Evolutionary conservation across 2,888 invertebrate genomes (phyloP), one percentile per base, ranked within the genome.

Genomic region (Drosophila kanekoi): DNA sequence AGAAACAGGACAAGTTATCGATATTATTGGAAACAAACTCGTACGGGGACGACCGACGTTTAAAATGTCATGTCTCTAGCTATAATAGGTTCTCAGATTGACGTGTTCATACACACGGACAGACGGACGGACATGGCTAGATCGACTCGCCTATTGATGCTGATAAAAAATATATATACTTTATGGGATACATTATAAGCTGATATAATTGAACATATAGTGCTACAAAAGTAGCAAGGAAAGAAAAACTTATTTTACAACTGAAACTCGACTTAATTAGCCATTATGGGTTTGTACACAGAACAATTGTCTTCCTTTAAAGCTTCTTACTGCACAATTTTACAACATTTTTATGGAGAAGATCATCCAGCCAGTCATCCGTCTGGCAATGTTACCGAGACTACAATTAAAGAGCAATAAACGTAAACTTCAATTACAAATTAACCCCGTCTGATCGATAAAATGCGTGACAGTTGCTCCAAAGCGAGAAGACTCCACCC

Each of bases 331-430:
- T 44, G 32, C 28, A 38, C 8, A 60, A 35, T 40, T 64, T 54
- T 49, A 66, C 54, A 66, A 49, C 41, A 49, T 35, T 44, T 66
- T 56, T 54, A 66, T 54, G 35, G 37, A 45, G 16, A 8, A 35
- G 28, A 43, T 45, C 37, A 60, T 47, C 37, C 60, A 41, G 40
- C 32, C 60, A 41, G 41, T 60, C 67, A 45, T 20, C 35, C 35
- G 60, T 44, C 54, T 32, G 49, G 41, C 53, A 71, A 64, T 51
- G 44, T 58, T 66, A 69, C 10, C 60, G 47, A 28, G 28, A 54
- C 48, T 64, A 67, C 81, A 78, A 87, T 83, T 75, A 84, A 87
- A 65, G 67, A 62, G 51, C 73, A 70, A 84, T 87, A 84, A 87
- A 72, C 84, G 57, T 87, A 81, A 81, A 79, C 70, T 59, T 61